Evolutionary conservation across 2,888 invertebrate genomes (phyloP).

Genomic region (Digitonthophagus gazella): DNA sequence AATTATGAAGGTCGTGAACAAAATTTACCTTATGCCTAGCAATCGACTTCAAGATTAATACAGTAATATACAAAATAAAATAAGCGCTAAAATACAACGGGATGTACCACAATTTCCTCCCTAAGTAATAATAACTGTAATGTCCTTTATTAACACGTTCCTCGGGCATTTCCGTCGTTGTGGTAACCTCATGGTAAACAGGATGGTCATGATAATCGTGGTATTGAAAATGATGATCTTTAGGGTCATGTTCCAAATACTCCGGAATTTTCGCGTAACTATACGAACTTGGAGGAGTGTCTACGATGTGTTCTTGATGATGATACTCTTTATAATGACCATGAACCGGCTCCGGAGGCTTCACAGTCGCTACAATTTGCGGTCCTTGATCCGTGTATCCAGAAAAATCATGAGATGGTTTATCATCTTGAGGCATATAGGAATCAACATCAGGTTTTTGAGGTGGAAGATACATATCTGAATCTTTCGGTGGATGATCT

Average conservation of each 20-base stretch:
- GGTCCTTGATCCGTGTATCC: slow-evolving; percentile 26
- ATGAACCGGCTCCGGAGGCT: slow-evolving; percentile 28
- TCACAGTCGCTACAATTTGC: slow-evolving; percentile 27
- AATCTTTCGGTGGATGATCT: slow-evolving; percentile 23
- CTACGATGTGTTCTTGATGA: slow-evolving; percentile 22
- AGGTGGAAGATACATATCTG: slow-evolving; percentile 4
- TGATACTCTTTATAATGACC: slow-evolving; percentile 28
- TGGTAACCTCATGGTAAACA: slow-evolving; percentile 48
- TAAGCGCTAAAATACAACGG: slow-evolving; percentile 75
- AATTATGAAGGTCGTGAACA: slow-evolving; percentile 53
- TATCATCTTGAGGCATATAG: slow-evolving; percentile 9
- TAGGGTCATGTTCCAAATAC: slow-evolving; percentile 30
- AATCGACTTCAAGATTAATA: slow-evolving; percentile 69
- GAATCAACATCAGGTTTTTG: slow-evolving; percentile 14
- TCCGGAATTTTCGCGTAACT: slow-evolving; percentile 28
- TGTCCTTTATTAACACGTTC: slow-evolving; percentile 59
- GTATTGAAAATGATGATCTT: slow-evolving; percentile 26
- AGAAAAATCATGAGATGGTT: slow-evolving; percentile 15
- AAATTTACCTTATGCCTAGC: slow-evolving; percentile 70
- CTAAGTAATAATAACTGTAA: slow-evolving; percentile 73
- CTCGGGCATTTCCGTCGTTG: slow-evolving; percentile 54
- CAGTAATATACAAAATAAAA: slow-evolving; percentile 67
- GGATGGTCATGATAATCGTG: slow-evolving; percentile 42
- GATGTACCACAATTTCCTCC: slow-evolving; percentile 72
- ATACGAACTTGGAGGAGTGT: slow-evolving; percentile 24